Evolutionary conservation across 2,113 vertebrate genomes (phyloP).

Genomic region (Rana temporaria): DNA sequence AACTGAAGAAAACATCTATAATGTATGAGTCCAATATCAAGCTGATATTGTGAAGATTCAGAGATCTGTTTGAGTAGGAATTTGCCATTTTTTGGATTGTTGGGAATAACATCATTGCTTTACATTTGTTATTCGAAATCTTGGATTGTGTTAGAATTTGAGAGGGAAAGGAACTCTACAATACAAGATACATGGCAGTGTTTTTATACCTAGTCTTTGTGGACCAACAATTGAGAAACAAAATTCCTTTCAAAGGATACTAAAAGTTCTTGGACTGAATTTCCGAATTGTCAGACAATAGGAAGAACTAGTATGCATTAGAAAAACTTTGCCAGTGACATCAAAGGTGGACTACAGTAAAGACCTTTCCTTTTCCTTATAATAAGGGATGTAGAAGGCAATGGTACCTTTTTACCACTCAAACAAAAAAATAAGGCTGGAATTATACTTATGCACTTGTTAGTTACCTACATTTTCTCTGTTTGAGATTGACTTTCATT

Average conservation of each 20-base stretch:
- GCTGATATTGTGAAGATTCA: neutral
- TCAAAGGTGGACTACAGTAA: too few relatives aligned
- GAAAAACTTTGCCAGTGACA: too few relatives aligned
- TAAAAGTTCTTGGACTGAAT: neutral
- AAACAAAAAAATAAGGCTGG: too few relatives aligned
- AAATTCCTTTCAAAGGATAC: neutral
- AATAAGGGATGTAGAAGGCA: too few relatives aligned
- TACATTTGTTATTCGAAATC: neutral
- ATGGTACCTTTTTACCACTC: too few relatives aligned
- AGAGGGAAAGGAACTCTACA: too few relatives aligned
- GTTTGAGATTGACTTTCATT: neutral
- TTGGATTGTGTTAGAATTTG: neutral
- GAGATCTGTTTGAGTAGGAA: neutral
- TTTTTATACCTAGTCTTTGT: neutral
- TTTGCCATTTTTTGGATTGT: neutral
- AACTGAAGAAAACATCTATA: slow-evolving; percentile 67
- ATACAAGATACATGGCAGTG: too few relatives aligned
- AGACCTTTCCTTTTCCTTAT: too few relatives aligned
- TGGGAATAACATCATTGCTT: neutral
- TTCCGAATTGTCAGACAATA: neutral
- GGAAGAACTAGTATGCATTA: too few relatives aligned
- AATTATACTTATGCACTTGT: too few relatives aligned
- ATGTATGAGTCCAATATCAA: slow-evolving; percentile 62
- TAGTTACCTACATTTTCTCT: neutral
- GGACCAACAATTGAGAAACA: neutral